phyloP scores from a whole-genome alignment of 1,140 invertebrate species.

The Ostrea denselamellosa region DNA sequence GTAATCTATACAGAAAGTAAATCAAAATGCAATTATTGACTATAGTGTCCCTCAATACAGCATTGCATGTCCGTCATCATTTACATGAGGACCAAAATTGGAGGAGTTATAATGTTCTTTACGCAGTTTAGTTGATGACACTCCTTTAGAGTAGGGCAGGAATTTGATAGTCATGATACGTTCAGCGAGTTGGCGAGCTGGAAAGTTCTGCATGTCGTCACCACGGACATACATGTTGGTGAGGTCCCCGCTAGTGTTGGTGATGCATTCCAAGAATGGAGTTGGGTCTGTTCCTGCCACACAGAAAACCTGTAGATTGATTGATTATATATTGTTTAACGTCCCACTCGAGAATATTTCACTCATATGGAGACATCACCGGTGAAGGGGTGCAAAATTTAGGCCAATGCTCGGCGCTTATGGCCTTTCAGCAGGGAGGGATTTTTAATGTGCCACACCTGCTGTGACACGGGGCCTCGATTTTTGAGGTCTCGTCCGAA shows the following conservation, averaged over 20 bases:
- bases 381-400: too few species aligned
- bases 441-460: too few species aligned
- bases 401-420: too few species aligned
- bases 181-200: constrained; percentile 71
- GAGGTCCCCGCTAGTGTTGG: constrained; percentile 57
- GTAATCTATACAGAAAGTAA: too few species aligned
- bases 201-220: constrained; percentile 76
- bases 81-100: constrained; percentile 60
- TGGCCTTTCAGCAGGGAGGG: too few species aligned
- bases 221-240: constrained; percentile 72
- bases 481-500: too few species aligned
- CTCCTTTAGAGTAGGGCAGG: constrained; percentile 74
- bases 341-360: too few species aligned
- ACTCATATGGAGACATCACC: too few species aligned
- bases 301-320: constrained; percentile 73
- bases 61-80: constrained; percentile 51
- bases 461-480: too few species aligned
- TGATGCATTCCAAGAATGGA: constrained; percentile 70
- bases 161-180: constrained; percentile 72
- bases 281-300: constrained; percentile 74
- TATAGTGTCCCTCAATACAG: constrained; percentile 32
- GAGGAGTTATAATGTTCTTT: constrained; percentile 68
- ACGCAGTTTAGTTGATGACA: constrained; percentile 71
- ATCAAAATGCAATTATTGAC: too few species aligned
- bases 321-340: too few species aligned